These are phyloP conservation scores for Eulemur rufifrons DNA, from an alignment of 2,113 vertebrate genomes.

Conservation along the genomic window DNA sequence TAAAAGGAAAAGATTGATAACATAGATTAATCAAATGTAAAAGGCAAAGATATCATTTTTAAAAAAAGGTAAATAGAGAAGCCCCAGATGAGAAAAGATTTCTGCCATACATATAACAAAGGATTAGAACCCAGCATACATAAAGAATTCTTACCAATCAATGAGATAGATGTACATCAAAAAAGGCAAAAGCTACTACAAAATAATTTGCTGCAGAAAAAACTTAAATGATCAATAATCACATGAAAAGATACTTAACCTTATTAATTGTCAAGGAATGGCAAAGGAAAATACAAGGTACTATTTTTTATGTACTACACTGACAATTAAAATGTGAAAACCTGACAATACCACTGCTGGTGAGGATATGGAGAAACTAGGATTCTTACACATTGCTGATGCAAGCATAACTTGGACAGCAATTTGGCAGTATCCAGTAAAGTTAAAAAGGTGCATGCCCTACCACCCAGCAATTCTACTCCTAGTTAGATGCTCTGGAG, in stretches of 20 bases:
- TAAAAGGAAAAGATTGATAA: background rate
- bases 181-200: slow-evolving; percentile 7
- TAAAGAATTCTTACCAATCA: background rate
- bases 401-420: background rate
- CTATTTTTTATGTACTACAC: background rate
- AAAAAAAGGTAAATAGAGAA: background rate
- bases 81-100: background rate
- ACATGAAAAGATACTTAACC: background rate
- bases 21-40: background rate
- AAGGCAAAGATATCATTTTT: background rate
- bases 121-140: background rate
- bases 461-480: background rate
- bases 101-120: background rate
- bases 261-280: background rate
- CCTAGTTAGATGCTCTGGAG: background rate
- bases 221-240: background rate
- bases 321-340: background rate
- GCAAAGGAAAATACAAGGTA: background rate
- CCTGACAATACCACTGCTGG: background rate
- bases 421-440: background rate
- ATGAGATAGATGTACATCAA: background rate
- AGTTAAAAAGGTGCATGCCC: background rate
- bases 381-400: background rate
- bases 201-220: background rate
- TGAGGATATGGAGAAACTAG: background rate